Base-by-base conservation (phyloP, 2,888 invertebrate genomes). In the Spisula solida region DNA sequence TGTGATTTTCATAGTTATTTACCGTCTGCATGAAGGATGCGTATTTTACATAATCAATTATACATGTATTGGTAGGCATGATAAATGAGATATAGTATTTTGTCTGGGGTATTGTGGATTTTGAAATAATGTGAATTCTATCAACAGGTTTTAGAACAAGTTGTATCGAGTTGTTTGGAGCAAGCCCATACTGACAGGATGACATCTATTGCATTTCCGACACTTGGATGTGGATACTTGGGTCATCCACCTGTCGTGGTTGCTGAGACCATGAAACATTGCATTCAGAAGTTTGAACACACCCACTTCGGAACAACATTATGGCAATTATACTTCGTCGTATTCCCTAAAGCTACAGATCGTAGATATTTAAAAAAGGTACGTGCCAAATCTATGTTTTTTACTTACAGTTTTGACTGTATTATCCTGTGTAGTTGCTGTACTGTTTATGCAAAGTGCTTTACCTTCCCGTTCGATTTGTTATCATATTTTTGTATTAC, bases 121-220 rank as follows among this genome's bases (percentile, higher is more conserved):
- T 5, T 12, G 12, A 51, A 51, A 16, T 51, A 14, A 51, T 51
- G 14, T 51, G 16, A 16, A 16, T 81, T 20, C 12, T 25, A 0
- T 81, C n/a, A 16, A 25, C 34, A 92, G 91, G 66, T 87, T 20
- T 82, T 92, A 31, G 82, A 82, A 29, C 41, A 88, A 18, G 70
- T 87, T 31, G 82, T 90, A 1, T 70, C 66, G 31, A 55, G 34
- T 6, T 92, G 91, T 56, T 83, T 92, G 12, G 66, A 88, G 14
- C 87, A 80, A 34, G 91, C 91, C 0, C 87, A 92, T 29, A 48
- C 82, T n/a, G 90, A 87, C 55, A 87, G 78, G 25, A 82, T 88
- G 87, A 48, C 88, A 31, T 90, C 91, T 5, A 87, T 92, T 16
- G 91, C 91, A 34, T 88, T 92, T 66, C 91, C 91, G 2, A 75